Evolutionary conservation across 2,113 vertebrate species (phyloP).

Genomic region (Emydura subglobosa): DNA sequence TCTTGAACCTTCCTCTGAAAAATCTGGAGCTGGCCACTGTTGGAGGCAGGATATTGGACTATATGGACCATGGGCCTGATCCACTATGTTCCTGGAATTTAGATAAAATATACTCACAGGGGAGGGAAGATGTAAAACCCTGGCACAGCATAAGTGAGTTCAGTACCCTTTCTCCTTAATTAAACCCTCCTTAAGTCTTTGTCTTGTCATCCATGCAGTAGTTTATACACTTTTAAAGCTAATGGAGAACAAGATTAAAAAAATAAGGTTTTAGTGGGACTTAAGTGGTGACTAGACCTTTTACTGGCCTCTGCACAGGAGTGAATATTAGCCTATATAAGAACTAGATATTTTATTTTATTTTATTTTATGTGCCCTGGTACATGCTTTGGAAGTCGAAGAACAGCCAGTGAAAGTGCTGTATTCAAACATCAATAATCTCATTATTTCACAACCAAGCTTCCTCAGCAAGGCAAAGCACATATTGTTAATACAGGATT

Average conservation of each 20-base stretch:
- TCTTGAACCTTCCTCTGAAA: not conserved
- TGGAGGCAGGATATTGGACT: not conserved
- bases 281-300: too few species aligned
- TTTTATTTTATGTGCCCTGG: not conserved
- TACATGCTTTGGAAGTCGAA: not conserved
- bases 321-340: not conserved
- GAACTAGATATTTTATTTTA: not conserved
- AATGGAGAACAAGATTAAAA: too few species aligned
- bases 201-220: too few species aligned
- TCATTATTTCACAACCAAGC: conserved; percentile 7
- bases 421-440: not conserved
- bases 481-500: not conserved
- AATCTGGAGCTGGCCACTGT: not conserved
- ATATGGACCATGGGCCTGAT: not conserved
- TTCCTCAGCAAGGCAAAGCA: not conserved
- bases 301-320: too few species aligned
- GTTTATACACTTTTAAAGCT: too few species aligned
- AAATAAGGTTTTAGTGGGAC: too few species aligned
- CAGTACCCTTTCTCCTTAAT: too few species aligned
- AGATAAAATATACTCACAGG: conserved; percentile 8
- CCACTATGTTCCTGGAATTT: not conserved
- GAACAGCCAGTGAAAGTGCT: not conserved
- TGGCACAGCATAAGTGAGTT: too few species aligned
- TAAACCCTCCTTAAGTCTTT: too few species aligned
- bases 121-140: not conserved